Conservation (phyloP, 2,113 vertebrate species). For the Rhinolophus ferrumequinum region DNA sequence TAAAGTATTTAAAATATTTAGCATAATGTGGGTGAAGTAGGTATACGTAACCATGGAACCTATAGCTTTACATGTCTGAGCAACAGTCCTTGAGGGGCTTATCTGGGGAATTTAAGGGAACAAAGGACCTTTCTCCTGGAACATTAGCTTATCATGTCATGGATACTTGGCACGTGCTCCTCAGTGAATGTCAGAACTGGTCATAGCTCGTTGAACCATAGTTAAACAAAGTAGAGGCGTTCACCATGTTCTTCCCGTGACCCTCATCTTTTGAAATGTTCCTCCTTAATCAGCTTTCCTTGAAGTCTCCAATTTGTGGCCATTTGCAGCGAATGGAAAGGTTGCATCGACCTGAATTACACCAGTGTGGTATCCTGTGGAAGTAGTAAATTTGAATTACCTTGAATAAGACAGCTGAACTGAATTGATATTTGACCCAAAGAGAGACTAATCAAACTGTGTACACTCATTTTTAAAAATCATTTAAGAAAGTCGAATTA, state of each 20-base stretch:
- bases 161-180: neutral
- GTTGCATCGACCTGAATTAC: neutral
- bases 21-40: neutral
- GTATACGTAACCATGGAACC: neutral
- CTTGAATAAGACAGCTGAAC: neutral
- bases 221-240: neutral
- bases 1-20: neutral
- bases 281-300: neutral
- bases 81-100: neutral
- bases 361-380: neutral
- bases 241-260: neutral
- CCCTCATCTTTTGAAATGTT: neutral
- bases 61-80: neutral
- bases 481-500: neutral
- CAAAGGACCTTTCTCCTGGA: neutral
- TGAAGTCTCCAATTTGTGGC: neutral
- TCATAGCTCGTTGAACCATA: neutral
- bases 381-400: neutral
- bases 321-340: neutral
- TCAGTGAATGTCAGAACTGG: neutral
- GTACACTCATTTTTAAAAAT: neutral
- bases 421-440: conserved; percentile 7
- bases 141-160: neutral
- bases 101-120: neutral
- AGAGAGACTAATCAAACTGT: neutral